Evolutionary conservation across 1,140 invertebrate species (phyloP), one percentile per base, ranked within the genome.

Genomic region (Listronotus oregonensis): DNA sequence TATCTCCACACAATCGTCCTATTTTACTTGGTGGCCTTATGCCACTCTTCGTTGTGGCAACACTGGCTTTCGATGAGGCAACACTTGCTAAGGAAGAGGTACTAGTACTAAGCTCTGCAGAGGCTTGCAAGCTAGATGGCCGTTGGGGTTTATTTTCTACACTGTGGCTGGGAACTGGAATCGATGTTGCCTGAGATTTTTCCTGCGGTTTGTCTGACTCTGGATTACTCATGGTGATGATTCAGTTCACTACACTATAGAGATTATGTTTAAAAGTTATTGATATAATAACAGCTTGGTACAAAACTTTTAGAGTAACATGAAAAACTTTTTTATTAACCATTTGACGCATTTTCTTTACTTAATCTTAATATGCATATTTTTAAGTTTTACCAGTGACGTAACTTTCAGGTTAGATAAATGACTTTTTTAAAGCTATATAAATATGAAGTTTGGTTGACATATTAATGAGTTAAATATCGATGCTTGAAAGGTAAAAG

Each of bases 11-110:
- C 37, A 84, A 79, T 51, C 85, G 75, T 47, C 84, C 84, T 71
- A 87, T 87, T 75, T 85, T 86, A 12, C 83, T 81, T n/a, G 85
- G 85, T 39, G 81, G 85, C 63, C 83, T 83, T 39, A 87, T 69
- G 2, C 85, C 85, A 85, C 58, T 80, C 39, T 69, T 69, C 55
- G 39, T 56, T 58, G 66, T 63, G 11, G 60, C 10, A 17, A 64
- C 52, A 64, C 82, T 67, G 80, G 27, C 47, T 34, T 52, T 60
- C 15, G 68, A 70, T 54, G 64, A 67, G 5, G 68, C 57, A 17
- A 63, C 54, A 60, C 65, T 70, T 37, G 57, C 62, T 44, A 67
- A 54, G 3, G 69, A 71, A 14, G 69, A 65, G 37, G 81, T 11
- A 78, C 76, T 67, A 78, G 73, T 46, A 17, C 58, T 62, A 3